These are phyloP conservation scores for Melanogrammus aeglefinus DNA, from an alignment of 2,797 vertebrate genomes.

Conservation along the genomic window DNA sequence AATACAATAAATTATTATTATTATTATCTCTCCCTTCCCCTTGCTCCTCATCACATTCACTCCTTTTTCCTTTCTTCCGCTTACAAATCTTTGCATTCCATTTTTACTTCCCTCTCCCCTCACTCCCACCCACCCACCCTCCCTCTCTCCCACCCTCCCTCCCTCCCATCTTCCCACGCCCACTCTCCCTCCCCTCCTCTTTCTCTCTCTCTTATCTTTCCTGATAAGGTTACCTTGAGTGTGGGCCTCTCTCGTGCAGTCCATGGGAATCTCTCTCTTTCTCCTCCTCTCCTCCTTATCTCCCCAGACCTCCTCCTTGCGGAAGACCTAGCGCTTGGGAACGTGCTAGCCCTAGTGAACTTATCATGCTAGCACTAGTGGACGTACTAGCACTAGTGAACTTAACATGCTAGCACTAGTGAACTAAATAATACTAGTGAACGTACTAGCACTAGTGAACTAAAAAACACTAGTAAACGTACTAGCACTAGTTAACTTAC, in stretches of 20 bases:
- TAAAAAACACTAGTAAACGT: no score
- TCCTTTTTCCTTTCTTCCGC: neutral
- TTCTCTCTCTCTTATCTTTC: neutral
- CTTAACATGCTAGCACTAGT: neutral
- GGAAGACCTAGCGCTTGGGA: neutral
- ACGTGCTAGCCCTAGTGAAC: neutral
- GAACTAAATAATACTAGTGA: no score
- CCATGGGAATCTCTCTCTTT: neutral
- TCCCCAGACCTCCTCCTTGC: slow-evolving; percentile 10
- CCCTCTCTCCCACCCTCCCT: neutral
- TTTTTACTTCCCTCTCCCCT: neutral
- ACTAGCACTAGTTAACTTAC: no score
- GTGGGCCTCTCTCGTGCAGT: neutral
- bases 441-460: no score
- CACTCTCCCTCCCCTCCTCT: neutral
- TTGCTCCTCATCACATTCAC: neutral
- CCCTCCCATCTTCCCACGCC: neutral
- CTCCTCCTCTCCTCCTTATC: neutral
- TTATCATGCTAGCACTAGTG: no score
- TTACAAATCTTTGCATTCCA: neutral
- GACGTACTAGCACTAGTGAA: no score
- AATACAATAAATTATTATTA: no score
- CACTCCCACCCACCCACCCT: neutral
- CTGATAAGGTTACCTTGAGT: neutral
- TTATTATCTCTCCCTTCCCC: neutral